Percentiles rank a stretch among this genome's conserved stretches.
Evolutionary conservation across 1,140 invertebrate species (phyloP).

Genomic region (Papilio dardanus): DNA sequence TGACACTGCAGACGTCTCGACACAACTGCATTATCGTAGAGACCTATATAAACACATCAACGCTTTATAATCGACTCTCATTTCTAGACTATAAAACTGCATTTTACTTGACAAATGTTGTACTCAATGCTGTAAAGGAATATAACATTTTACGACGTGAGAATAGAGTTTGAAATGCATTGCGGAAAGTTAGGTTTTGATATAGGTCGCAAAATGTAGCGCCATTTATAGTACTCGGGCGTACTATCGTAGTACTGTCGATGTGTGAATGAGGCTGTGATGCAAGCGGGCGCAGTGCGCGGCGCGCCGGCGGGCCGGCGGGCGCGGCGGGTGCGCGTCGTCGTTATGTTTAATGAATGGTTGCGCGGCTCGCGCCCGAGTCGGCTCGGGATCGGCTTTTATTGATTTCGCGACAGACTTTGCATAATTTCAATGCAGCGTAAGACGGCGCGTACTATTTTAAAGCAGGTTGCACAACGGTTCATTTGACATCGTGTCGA

Average conservation of each 20-base stretch:
- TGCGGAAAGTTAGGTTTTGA: slow-evolving; percentile 47
- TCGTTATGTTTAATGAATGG: slow-evolving; percentile 60
- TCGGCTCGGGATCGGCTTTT: slow-evolving; percentile 47
- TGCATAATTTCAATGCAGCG: slow-evolving; percentile 30
- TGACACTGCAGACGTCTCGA: slow-evolving; percentile 67
- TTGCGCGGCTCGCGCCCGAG: slow-evolving; percentile 40
- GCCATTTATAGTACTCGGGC: slow-evolving; percentile 75
- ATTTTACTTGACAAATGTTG: slow-evolving; percentile 44
- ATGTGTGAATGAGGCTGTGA: slow-evolving; percentile 55
- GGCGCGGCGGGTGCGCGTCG: slow-evolving; percentile 32
- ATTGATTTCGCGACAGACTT: slow-evolving; percentile 51
- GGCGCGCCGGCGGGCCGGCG: neutral
- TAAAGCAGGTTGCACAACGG: slow-evolving; percentile 13
- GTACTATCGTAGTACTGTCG: slow-evolving; percentile 73
- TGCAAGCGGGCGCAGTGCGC: slow-evolving; percentile 48
- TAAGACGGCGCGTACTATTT: slow-evolving; percentile 9
- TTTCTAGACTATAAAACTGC: slow-evolving; percentile 38
- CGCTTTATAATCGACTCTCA: slow-evolving; percentile 46
- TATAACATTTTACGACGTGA: slow-evolving; percentile 39
- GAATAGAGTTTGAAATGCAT: slow-evolving; percentile 1
- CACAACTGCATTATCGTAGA: slow-evolving; percentile 47
- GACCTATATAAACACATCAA: slow-evolving; percentile 35
- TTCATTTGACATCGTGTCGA: neutral
- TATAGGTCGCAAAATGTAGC: slow-evolving; percentile 75
- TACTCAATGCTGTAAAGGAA: slow-evolving; percentile 43